Conservation (phyloP, 2,888 invertebrate genomes). For the Pyralis farinalis region DNA sequence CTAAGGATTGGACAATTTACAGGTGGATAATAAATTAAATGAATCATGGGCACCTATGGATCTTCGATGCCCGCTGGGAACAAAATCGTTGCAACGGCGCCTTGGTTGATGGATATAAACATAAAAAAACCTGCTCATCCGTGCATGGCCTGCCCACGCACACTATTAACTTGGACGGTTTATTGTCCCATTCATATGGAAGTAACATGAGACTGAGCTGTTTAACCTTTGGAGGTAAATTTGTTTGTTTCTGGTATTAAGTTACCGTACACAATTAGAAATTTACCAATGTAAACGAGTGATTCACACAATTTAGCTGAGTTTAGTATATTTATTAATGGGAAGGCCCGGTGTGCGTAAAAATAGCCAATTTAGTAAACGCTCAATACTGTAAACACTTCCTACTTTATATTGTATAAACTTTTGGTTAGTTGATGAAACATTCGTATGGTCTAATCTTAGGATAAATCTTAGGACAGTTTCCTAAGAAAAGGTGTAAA, state of each 20-base stretch:
- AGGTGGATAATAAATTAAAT: constrained; percentile 60
- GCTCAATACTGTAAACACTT: not conserved
- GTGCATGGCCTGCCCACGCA: constrained; percentile 53
- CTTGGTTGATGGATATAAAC: constrained; percentile 60
- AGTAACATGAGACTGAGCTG: constrained; percentile 54
- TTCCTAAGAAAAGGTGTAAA: no score
- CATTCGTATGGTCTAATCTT: no score
- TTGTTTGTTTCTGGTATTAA: constrained; percentile 36
- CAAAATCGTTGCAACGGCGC: constrained; percentile 54
- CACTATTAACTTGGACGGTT: constrained; percentile 61
- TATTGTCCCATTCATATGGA: constrained; percentile 63
- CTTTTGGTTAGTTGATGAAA: no score
- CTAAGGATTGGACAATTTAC: constrained; percentile 29
- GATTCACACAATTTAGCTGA: constrained; percentile 3
- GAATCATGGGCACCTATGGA: constrained; percentile 43
- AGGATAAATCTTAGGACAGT: no score
- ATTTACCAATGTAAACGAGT: constrained; percentile 22
- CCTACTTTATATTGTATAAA: no score
- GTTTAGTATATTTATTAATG: constrained; percentile 8
- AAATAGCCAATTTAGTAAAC: not conserved
- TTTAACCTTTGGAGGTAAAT: constrained; percentile 50
- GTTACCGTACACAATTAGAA: constrained; percentile 33
- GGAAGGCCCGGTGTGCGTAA: no score
- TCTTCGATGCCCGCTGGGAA: constrained; percentile 57
- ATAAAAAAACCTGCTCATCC: constrained; percentile 46